Conservation (phyloP, 1,140 invertebrate genomes). For the Chlorops oryzae region DNA sequence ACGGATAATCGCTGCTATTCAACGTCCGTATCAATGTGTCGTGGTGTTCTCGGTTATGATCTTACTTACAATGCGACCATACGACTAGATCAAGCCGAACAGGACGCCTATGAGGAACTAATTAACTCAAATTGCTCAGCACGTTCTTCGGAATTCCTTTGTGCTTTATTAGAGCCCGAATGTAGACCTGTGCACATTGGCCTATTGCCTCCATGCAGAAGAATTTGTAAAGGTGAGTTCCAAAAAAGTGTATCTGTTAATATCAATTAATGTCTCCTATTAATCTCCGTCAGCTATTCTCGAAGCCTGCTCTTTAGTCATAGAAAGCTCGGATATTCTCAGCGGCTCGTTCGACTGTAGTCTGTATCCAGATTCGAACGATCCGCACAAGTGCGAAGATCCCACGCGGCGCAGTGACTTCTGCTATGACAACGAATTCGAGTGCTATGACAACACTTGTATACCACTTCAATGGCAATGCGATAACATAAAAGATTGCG, state of each 20-base stretch:
- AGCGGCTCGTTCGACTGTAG: slow-evolving; percentile 56
- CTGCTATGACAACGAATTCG: slow-evolving; percentile 54
- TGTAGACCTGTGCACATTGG: slow-evolving; percentile 55
- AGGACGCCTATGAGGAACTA: slow-evolving; percentile 45
- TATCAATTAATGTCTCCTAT: slow-evolving; percentile 5
- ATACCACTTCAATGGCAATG: slow-evolving; percentile 58
- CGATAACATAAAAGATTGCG: slow-evolving; percentile 61
- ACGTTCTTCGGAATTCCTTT: slow-evolving; percentile 56
- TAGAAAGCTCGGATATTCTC: slow-evolving; percentile 51
- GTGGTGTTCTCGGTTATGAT: slow-evolving; percentile 59
- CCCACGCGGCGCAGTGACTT: slow-evolving; percentile 44
- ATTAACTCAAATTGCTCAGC: slow-evolving; percentile 58
- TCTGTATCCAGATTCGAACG: slow-evolving; percentile 54
- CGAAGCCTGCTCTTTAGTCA: slow-evolving; percentile 57
- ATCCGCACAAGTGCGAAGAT: slow-evolving; percentile 47
- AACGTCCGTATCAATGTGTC: slow-evolving; percentile 49
- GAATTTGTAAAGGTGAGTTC: slow-evolving; percentile 58
- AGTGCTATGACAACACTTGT: slow-evolving; percentile 60
- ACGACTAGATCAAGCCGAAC: slow-evolving; percentile 20
- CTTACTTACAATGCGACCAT: slow-evolving; percentile 47
- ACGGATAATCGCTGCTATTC: slow-evolving; percentile 41
- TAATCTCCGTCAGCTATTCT: slow-evolving; percentile 48
- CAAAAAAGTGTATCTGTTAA: not conserved
- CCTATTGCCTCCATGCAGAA: slow-evolving; percentile 56
- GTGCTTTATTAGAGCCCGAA: slow-evolving; percentile 60